These are phyloP conservation scores for Alexandromys oeconomus DNA, from an alignment of 2,797 vertebrate species.

Conservation along the genomic window DNA sequence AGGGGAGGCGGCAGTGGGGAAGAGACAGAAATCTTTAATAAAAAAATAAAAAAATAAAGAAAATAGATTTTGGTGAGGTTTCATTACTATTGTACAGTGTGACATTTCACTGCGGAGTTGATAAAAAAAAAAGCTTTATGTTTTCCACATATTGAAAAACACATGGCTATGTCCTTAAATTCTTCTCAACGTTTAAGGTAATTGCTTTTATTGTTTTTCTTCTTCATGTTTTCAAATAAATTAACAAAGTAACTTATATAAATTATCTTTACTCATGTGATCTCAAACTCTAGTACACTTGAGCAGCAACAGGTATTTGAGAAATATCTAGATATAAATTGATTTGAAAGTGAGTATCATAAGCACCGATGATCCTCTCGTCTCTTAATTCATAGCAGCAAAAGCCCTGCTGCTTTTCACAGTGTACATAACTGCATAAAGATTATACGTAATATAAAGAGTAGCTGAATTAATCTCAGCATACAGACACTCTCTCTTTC, in stretches of 20 bases:
- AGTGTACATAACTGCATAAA: not conserved
- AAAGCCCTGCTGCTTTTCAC: not conserved
- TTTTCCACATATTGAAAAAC: slow-evolving; percentile 22
- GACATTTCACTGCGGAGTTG: slow-evolving; percentile 9
- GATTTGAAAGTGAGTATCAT: not conserved
- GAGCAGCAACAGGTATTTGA: not conserved
- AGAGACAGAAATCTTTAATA: too few species aligned
- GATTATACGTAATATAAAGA: not conserved
- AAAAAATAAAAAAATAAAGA: not conserved
- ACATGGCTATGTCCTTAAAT: not conserved
- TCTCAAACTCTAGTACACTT: not conserved
- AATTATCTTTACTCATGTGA: not conserved
- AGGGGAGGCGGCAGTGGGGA: too few species aligned
- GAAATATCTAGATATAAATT: not conserved
- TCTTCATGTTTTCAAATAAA: not conserved
- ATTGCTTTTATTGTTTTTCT: not conserved
- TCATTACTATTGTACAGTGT: not conserved
- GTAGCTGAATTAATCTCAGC: not conserved
- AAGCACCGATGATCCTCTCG: not conserved
- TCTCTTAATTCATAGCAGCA: not conserved
- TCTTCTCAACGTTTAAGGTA: not conserved
- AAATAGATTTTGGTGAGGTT: not conserved
- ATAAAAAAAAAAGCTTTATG: not conserved
- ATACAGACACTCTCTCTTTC: not conserved
- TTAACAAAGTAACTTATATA: not conserved